These are phyloP conservation scores for Podotricha telesiphe DNA, from an alignment of 2,888 invertebrate species.

Conservation along the genomic window DNA sequence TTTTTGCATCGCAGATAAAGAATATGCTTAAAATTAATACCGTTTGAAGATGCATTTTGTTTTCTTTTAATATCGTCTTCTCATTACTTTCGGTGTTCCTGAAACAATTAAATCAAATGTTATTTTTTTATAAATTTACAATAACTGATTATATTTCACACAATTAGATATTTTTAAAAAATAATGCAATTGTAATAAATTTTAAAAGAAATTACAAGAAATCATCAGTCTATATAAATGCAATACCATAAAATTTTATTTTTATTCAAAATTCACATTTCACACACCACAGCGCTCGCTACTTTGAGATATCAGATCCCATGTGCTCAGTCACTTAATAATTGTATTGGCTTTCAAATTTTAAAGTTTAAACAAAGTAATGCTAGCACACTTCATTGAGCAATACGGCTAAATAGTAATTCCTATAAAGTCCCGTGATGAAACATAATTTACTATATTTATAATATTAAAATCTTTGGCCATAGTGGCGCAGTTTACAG, in stretches of 20 bases:
- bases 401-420: background rate
- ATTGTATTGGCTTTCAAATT: background rate
- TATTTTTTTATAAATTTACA: no score
- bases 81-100: constrained; percentile 70
- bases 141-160: no score
- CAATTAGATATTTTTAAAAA: no score
- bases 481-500: no score
- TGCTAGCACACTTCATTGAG: background rate
- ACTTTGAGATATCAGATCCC: constrained; percentile 1
- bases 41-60: constrained; percentile 69
- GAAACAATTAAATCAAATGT: constrained; percentile 58
- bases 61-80: constrained; percentile 50
- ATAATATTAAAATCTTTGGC: no score
- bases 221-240: no score
- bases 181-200: no score
- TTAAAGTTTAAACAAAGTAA: background rate
- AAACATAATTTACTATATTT: no score
- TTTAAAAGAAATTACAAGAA: no score
- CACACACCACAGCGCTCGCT: constrained; percentile 5
- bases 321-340: constrained; percentile 1
- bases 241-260: no score
- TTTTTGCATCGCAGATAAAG: constrained; percentile 73
- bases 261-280: background rate
- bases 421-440: background rate
- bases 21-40: constrained; percentile 68